phyloP scores from a whole-genome alignment of 1,140 invertebrate species.

The Drosophila orosa region DNA sequence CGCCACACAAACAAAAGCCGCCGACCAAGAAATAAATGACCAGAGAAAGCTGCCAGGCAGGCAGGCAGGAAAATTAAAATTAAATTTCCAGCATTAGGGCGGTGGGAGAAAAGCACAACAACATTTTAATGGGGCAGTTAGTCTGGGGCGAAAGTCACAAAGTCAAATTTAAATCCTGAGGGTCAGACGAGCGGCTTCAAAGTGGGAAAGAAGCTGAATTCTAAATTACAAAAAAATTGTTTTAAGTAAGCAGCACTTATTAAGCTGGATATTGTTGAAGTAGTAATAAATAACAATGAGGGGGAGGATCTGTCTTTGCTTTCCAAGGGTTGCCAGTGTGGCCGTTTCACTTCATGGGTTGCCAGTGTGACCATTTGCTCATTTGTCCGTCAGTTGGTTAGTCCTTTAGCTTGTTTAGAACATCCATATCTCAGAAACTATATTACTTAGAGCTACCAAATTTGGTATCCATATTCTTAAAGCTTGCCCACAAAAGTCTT shows the following conservation, averaged over 20 bases:
- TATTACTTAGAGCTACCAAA: not conserved
- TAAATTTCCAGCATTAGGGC: constrained; percentile 66
- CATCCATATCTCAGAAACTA: not conserved
- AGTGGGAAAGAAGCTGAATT: not conserved
- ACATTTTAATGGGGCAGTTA: constrained; percentile 21
- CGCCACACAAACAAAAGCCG: constrained; percentile 59
- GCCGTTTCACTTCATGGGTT: not conserved
- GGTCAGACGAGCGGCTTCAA: not conserved
- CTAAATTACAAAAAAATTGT: constrained; percentile 5
- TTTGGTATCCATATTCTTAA: not conserved
- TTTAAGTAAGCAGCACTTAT: constrained; percentile 10
- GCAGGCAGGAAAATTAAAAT: constrained; percentile 61
- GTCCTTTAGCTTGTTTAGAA: not conserved
- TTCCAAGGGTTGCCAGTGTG: no score
- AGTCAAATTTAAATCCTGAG: constrained; percentile 1
- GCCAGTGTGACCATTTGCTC: not conserved
- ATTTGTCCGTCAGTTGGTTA: not conserved
- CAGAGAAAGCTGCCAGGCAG: constrained; percentile 47
- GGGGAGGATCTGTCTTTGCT: no score
- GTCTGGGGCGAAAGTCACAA: not conserved
- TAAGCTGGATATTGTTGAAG: not conserved
- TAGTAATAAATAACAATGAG: not conserved
- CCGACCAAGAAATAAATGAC: constrained; percentile 70
- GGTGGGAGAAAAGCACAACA: not conserved
- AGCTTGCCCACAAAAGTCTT: not conserved